These are phyloP conservation scores for Sphaerophoria rueppellii DNA, from an alignment of 2,888 invertebrate species.

Conservation along the genomic window DNA sequence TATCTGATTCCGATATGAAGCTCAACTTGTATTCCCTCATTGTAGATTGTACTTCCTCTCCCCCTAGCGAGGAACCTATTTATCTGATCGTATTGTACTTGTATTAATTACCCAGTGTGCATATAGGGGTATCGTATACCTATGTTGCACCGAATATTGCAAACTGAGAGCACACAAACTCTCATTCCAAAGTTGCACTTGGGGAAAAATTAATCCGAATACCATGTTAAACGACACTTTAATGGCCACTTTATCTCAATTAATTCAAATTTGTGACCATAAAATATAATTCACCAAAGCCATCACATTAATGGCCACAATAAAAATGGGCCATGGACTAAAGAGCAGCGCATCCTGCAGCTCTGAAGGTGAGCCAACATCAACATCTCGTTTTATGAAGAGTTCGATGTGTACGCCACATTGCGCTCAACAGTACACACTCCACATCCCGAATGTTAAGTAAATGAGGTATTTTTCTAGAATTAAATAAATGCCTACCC, in stretches of 20 bases:
- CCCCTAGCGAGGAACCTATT: neutral
- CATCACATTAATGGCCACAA: conserved; percentile 73
- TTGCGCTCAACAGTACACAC: neutral
- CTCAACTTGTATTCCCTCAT: conserved; percentile 5
- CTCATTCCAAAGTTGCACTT: conserved; percentile 50
- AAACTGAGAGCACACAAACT: conserved; percentile 35
- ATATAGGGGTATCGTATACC: conserved; percentile 6
- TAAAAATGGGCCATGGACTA: conserved; percentile 71
- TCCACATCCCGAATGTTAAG: neutral
- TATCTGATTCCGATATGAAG: conserved; percentile 53
- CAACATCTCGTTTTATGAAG: conserved; percentile 40
- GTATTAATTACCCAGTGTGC: conserved; percentile 54
- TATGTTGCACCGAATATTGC: conserved; percentile 31
- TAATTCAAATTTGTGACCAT: conserved; percentile 76
- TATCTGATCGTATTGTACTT: conserved; percentile 44
- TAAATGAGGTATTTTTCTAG: conserved; percentile 47
- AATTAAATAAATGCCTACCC: conserved; percentile 23
- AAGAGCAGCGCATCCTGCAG: neutral
- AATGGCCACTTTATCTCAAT: conserved; percentile 76
- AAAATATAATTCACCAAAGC: conserved; percentile 74
- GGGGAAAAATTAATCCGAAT: conserved; percentile 73
- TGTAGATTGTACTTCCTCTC: no score
- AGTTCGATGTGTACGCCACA: conserved; percentile 8
- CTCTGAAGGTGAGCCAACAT: neutral
- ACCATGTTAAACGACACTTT: conserved; percentile 76